Evolutionary conservation across 2,113 vertebrate genomes (phyloP).

Genomic region (Ramphastos sulfuratus): DNA sequence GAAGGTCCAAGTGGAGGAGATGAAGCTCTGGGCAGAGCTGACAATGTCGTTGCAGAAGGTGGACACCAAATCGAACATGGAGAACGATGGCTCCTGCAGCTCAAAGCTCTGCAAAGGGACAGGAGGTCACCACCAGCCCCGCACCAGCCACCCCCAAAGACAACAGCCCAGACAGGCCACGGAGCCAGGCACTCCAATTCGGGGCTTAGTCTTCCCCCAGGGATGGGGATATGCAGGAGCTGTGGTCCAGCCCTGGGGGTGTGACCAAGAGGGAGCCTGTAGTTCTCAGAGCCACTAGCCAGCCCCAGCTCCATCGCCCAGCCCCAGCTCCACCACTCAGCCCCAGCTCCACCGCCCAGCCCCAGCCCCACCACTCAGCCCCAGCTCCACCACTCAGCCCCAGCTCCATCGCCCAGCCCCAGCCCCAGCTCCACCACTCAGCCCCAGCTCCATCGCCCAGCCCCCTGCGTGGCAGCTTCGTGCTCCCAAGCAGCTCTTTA

Average conservation of each 20-base stretch:
- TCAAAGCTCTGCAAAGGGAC: constrained; percentile 69
- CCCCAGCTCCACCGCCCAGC: not conserved
- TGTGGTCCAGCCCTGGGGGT: not conserved
- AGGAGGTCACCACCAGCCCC: rapidly evolving
- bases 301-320: not conserved
- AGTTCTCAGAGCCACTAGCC: not conserved
- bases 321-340: too few relatives aligned
- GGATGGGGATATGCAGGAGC: not conserved
- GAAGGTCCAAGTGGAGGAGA: constrained; percentile 98
- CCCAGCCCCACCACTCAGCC: not conserved
- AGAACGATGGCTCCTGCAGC: constrained; percentile 77
- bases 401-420: too few relatives aligned
- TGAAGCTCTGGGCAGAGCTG: constrained; percentile 95
- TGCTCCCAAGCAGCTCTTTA: not conserved
- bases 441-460: not conserved
- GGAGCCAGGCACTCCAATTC: rapidly evolving
- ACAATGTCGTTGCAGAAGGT: constrained; percentile 93
- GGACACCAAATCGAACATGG: constrained; percentile 87
- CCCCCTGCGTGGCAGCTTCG: not conserved
- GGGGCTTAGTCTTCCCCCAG: not conserved
- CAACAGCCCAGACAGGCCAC: rapidly evolving
- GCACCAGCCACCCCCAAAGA: rapidly evolving
- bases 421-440: not conserved
- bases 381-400: not conserved
- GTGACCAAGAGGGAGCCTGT: not conserved